Base-by-base conservation (phyloP, 1,140 invertebrate genomes). In the Drosophila varians region DNA sequence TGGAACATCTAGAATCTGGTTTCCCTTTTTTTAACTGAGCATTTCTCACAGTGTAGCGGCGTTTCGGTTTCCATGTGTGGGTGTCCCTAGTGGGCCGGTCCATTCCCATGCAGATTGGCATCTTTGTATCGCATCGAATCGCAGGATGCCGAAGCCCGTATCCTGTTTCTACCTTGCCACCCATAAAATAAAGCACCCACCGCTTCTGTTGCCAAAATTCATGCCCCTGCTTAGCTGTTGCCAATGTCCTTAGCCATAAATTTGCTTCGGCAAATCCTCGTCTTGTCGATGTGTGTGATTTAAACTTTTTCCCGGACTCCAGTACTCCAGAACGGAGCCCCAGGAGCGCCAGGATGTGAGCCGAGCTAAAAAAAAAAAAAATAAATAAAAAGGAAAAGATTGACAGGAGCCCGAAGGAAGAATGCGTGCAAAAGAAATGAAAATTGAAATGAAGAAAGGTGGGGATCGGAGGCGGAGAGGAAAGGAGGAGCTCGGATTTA, bases 231-330 rank as follows among this genome's bases (percentile, higher is more conserved):
- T 86, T 84, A 82, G 74, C 77, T 87, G 87, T 74, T 77, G 77
- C 74, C 83, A 71, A 87, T 82, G 83, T 82, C 73, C 74, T 80
- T 89, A 77, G 68, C 86, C 69, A 89, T 89, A 89, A 89, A 89
- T 89, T 89, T 84, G 80, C 62, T 69, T 77, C 71, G 62, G 75
- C 73, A 89, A 89, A 89, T 89, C 86, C 86, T 80, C 62, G 77
- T 80, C 4, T 38, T 89, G 86, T 89, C 86, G 77, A 89, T 89
- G 64, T 89, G 86, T 89, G 86, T 89, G 86, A 89, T 89, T 89
- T 89, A 89, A 89, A 89, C 86, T 89, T 89, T 89, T 84, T 26
- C 21, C 36, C 26, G n/a, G 14, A 40, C 25, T 19, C 2, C 3
- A 1, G 2, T 12, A 21, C 36, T 3, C 12, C 9, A 34, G 5